A percentile compares a stretch with the other conserved stretches of the same genome.
These are phyloP conservation scores for Eupithecia dodoneata DNA, from an alignment of 2,888 invertebrate species.

Conservation along the genomic window DNA sequence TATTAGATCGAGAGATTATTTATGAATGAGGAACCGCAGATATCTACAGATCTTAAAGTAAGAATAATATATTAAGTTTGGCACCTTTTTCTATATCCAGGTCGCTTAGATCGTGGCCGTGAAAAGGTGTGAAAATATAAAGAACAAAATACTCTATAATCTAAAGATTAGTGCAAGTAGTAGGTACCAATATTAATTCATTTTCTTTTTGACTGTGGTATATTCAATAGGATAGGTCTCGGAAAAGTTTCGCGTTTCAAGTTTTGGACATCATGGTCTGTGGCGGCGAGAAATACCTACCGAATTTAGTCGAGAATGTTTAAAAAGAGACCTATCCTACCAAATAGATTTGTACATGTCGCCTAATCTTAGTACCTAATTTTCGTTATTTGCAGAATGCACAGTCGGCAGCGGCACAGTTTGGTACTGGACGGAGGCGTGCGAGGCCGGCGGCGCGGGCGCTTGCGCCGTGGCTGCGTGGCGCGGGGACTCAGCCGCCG, in stretches of 20 bases:
- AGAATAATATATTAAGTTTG: background rate
- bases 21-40: background rate
- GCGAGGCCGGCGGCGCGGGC: constrained; percentile 54
- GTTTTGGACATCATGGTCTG: too few relatives aligned
- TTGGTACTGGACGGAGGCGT: constrained; percentile 66
- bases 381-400: constrained; percentile 54
- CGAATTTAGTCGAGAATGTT: too few relatives aligned
- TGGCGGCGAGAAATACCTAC: too few relatives aligned
- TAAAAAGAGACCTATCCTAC: background rate
- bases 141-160: too few relatives aligned
- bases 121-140: too few relatives aligned
- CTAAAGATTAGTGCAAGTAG: too few relatives aligned
- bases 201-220: too few relatives aligned
- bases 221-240: too few relatives aligned
- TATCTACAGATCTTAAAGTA: background rate
- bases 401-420: constrained; percentile 61
- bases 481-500: constrained; percentile 66
- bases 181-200: too few relatives aligned
- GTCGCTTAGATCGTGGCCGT: too few relatives aligned
- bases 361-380: background rate
- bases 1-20: background rate
- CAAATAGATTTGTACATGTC: too few relatives aligned
- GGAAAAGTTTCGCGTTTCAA: too few relatives aligned
- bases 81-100: background rate
- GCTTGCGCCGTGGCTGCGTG: constrained; percentile 63